A percentile compares a stretch with the other conserved stretches of the same genome.
These are phyloP conservation scores for Mystacides longicornis DNA, from an alignment of 2,888 invertebrate genomes.

Conservation along the genomic window DNA sequence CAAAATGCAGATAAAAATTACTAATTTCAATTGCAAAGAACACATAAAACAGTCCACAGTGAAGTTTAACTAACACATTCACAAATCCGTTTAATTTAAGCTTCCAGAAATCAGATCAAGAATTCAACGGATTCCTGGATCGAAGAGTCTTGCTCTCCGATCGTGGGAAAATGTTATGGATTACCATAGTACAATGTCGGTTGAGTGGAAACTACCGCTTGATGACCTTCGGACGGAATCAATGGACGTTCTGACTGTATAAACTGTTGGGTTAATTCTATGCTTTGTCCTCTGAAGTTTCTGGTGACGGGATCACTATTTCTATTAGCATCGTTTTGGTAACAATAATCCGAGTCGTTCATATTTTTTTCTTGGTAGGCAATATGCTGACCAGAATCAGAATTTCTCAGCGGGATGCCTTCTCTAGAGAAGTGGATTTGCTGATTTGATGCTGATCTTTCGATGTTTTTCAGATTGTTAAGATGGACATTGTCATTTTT, in stretches of 20 bases:
- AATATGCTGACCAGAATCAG: slow-evolving; percentile 18
- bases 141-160: slow-evolving; percentile 16
- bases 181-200: slow-evolving; percentile 21
- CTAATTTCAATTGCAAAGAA: too few relatives aligned
- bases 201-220: slow-evolving; percentile 23
- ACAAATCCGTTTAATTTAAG: too few relatives aligned
- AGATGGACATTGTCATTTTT: slow-evolving; percentile 18
- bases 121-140: slow-evolving; percentile 18
- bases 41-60: too few relatives aligned
- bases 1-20: too few relatives aligned
- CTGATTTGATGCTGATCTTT: slow-evolving; percentile 21
- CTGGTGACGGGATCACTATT: slow-evolving; percentile 21
- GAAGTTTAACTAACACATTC: too few relatives aligned
- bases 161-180: slow-evolving; percentile 21
- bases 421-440: slow-evolving; percentile 20
- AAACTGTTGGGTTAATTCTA: slow-evolving; percentile 21
- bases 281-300: slow-evolving; percentile 15
- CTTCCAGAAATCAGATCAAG: slow-evolving; percentile 19
- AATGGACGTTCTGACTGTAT: slow-evolving; percentile 20
- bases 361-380: slow-evolving; percentile 19
- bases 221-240: slow-evolving; percentile 19
- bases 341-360: slow-evolving; percentile 17
- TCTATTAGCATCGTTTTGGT: slow-evolving; percentile 15
- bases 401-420: slow-evolving; percentile 15
- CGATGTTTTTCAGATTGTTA: slow-evolving; percentile 17